Evolutionary conservation across 2,888 invertebrate species (phyloP), one percentile per base, ranked within the genome.

Genomic region (Sesamia inferens): DNA sequence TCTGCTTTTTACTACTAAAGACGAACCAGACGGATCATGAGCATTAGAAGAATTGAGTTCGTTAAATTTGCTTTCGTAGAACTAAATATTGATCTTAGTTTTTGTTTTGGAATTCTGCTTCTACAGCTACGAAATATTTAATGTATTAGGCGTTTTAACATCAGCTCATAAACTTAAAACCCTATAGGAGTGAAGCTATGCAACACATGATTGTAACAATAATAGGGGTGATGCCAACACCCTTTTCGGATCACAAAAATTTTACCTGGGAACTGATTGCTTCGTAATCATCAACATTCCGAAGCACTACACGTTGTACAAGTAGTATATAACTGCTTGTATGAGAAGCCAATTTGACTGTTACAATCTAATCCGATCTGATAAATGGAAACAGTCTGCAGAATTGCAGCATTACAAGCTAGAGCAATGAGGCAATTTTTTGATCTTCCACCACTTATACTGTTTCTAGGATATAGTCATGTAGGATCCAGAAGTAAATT

Each of bases 361-460:
- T 19, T 66, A 58, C 58, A 54, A 79, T 63, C 74, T 79, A 67
- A 63, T 78, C 79, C 61, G 65, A 31, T 78, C 61, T 48, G 48
- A 64, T 74, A 74, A 79, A 78, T 73, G 47, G 79, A 79, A 78
- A 67, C 54, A 24, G 57, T 79, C 78, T 58, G 7, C 22, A 73
- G 66, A 73, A 78, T 79, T 74, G 79, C 79, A 68, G 68, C 51
- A 68, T 74, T 74, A 65, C 68, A 55, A 39, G 51, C 48, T 44
- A 61, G 59, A 48, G 68, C 59, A 57, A 74, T 68, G 74, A 22
- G 55, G 78, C 75, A 79, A 78, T 78, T 59, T 68, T 57, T 59
- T 48, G 13, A 68, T 68, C 39, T 74, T 68, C 78, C 64, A 70
- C 58, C n/a, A 74, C 65, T 79, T 78, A 42, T 5, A 48, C 57